Evolutionary conservation across 2,113 vertebrate genomes (phyloP).

Genomic region (Hydropotes inermis): DNA sequence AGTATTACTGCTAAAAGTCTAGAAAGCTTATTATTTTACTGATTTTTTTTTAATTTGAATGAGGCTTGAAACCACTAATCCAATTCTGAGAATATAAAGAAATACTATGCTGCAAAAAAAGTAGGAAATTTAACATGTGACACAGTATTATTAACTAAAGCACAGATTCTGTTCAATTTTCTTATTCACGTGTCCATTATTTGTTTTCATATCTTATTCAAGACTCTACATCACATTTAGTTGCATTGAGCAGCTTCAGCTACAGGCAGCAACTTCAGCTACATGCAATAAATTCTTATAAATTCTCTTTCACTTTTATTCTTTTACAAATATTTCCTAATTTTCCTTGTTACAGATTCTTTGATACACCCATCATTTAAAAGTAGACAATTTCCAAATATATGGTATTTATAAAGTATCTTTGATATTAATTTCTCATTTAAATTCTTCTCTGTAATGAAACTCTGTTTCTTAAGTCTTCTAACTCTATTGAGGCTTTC

Average conservation of each 20-base stretch:
- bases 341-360: background rate
- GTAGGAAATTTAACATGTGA: background rate
- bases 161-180: background rate
- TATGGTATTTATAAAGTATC: background rate
- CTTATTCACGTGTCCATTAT: background rate
- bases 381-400: background rate
- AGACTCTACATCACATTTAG: background rate
- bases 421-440: background rate
- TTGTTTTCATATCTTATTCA: background rate
- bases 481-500: background rate
- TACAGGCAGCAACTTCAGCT: background rate
- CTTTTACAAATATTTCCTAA: background rate
- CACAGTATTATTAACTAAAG: background rate
- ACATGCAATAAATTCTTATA: background rate
- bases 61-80: background rate
- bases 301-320: background rate
- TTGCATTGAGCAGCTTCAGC: background rate
- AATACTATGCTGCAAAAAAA: background rate
- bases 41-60: background rate
- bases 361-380: background rate
- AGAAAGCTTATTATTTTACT: background rate
- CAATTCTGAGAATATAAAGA: background rate
- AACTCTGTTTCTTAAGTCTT: background rate
- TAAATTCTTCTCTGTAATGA: background rate
- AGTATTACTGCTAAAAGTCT: background rate